A percentile compares a stretch with the other conserved stretches of the same genome.
phyloP scores from a whole-genome alignment of 2,797 vertebrate species.

The Oophaga sylvatica region DNA sequence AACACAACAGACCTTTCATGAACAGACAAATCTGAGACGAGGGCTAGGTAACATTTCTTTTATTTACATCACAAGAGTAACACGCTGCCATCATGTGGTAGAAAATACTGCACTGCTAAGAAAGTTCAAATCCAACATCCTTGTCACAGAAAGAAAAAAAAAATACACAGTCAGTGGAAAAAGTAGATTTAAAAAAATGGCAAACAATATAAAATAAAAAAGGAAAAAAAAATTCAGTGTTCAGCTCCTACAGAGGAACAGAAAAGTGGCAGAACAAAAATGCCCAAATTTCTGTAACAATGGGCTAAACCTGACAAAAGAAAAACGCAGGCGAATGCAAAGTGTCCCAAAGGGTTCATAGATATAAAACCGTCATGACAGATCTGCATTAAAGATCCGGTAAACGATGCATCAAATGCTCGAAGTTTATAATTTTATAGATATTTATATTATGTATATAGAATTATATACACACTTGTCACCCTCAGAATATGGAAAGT shows the following conservation, averaged over 20 bases:
- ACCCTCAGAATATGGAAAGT: constrained; percentile 69
- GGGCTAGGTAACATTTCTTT: constrained; percentile 75
- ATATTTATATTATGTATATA: constrained; percentile 62
- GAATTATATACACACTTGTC: constrained; percentile 66
- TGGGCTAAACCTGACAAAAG: constrained; percentile 67
- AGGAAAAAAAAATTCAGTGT: constrained; percentile 64
- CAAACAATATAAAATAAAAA: constrained; percentile 60
- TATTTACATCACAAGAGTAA: constrained; percentile 86
- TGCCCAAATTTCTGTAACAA: constrained; percentile 67
- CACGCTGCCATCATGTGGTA: constrained; percentile 80
- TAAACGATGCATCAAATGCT: constrained; percentile 69
- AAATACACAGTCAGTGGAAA: constrained; percentile 67
- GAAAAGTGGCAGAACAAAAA: constrained; percentile 67
- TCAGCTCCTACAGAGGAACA: constrained; percentile 70
- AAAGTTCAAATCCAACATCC: constrained; percentile 74
- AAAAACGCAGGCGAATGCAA: constrained; percentile 62
- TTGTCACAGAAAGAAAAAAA: constrained; percentile 71
- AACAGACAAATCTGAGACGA: not conserved
- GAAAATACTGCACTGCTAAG: constrained; percentile 79
- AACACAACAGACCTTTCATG: not conserved
- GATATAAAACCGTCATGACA: constrained; percentile 66
- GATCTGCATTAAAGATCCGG: constrained; percentile 68
- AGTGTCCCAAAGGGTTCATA: constrained; percentile 61
- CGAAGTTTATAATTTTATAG: constrained; percentile 69
- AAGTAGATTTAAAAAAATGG: constrained; percentile 31